phyloP scores from a whole-genome alignment of 2,113 vertebrate genomes.

The Petrocephalus zakoni region DNA sequence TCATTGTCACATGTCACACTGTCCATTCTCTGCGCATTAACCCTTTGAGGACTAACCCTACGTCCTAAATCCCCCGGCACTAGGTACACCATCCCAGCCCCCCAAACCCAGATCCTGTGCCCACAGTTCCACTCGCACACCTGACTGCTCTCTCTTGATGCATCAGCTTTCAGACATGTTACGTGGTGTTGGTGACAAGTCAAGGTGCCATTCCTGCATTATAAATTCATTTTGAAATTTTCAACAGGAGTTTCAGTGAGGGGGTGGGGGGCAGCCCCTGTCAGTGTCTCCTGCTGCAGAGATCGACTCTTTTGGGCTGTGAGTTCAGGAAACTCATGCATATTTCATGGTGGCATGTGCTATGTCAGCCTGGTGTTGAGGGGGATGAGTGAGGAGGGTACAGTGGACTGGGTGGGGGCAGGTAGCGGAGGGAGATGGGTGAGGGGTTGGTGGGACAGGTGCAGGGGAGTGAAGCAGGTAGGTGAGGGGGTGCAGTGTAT shows the following conservation, averaged over 20 bases:
- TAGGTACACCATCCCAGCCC: neutral
- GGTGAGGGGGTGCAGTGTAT: neutral
- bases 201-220: neutral
- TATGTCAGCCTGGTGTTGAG: neutral
- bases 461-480: neutral
- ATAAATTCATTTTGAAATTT: neutral
- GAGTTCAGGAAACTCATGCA: conserved; percentile 4
- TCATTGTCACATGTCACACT: neutral
- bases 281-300: neutral
- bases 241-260: neutral
- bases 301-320: neutral
- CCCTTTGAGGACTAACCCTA: neutral
- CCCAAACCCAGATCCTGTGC: neutral
- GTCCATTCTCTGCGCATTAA: neutral
- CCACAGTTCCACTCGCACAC: neutral
- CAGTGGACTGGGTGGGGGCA: too few relatives aligned
- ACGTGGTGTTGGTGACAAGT: neutral
- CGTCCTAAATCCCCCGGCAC: neutral
- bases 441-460: neutral
- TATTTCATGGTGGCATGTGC: neutral
- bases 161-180: neutral
- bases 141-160: neutral
- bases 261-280: neutral
- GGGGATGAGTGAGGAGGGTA: neutral
- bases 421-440: neutral